phyloP scores from a whole-genome alignment of 2,113 vertebrate genomes.

The Melanerpes aurifrons region DNA sequence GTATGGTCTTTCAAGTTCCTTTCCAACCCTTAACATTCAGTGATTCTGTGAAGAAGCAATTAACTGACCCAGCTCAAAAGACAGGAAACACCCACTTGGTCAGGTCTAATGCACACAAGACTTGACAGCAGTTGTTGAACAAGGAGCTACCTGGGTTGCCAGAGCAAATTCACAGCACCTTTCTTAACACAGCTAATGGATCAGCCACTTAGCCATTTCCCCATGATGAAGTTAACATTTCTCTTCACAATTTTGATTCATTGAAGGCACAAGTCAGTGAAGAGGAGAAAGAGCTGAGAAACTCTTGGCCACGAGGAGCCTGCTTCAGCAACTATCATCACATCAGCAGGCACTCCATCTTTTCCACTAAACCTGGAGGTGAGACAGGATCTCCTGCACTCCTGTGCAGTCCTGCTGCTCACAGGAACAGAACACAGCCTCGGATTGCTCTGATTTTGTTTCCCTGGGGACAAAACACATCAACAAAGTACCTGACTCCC shows the following conservation, averaged over 20 bases:
- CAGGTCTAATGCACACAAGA: not conserved
- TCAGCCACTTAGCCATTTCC: not conserved
- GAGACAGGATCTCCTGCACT: not conserved
- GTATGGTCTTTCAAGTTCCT: too few species aligned
- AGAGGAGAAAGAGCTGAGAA: not conserved
- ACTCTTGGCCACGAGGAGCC: not conserved
- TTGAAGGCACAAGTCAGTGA: not conserved
- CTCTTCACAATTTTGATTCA: not conserved
- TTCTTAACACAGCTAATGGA: not conserved
- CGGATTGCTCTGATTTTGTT: not conserved
- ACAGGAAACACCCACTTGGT: not conserved
- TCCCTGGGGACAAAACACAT: not conserved
- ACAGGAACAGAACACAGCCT: not conserved
- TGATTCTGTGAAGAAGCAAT: not conserved
- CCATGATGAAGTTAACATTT: not conserved
- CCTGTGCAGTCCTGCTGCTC: not conserved
- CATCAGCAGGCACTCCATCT: not conserved
- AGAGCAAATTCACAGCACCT: not conserved
- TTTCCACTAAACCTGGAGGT: not conserved
- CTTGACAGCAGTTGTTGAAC: not conserved
- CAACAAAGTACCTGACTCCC: not conserved
- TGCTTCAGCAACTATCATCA: not conserved
- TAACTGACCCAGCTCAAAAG: not conserved
- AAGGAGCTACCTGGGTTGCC: not conserved
- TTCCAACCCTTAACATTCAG: too few species aligned